Conservation (phyloP, 37 sponge, comb jelly and placozoan species). For the Sycon ciliatum region DNA sequence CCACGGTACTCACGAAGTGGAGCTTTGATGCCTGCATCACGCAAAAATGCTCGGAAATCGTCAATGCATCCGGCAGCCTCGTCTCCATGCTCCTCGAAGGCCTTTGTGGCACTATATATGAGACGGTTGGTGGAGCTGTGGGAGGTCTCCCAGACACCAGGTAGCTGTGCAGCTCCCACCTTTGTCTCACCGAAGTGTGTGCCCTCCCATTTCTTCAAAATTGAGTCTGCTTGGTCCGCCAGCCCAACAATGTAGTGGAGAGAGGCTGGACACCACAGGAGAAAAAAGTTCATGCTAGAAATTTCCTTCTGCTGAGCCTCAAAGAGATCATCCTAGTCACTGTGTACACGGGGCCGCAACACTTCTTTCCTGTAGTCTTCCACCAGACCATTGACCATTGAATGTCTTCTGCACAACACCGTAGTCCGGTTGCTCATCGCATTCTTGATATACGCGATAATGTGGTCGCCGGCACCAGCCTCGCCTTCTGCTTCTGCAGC, state of each 20-base stretch:
- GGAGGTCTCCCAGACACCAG: too few relatives aligned
- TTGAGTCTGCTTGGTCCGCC: slow-evolving; percentile 18
- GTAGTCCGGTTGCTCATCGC: slow-evolving; percentile 48
- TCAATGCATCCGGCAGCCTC: too few relatives aligned
- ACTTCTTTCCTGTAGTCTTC: slow-evolving; percentile 29
- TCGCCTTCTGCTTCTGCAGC: neutral
- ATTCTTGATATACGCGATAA: slow-evolving; percentile 29
- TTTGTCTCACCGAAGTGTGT: neutral
- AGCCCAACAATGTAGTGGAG: slow-evolving; percentile 43
- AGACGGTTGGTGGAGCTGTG: too few relatives aligned
- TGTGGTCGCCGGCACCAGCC: neutral
- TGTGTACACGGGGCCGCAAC: slow-evolving; percentile 20
- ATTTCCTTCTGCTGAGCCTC: slow-evolving; percentile 16
- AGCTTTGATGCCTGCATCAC: too few relatives aligned
- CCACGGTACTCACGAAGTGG: slow-evolving; percentile 9
- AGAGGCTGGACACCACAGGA: too few relatives aligned
- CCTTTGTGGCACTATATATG: too few relatives aligned
- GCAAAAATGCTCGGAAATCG: too few relatives aligned
- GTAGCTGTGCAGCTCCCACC: too few relatives aligned
- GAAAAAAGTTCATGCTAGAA: slow-evolving; percentile 34
- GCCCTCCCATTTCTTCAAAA: slow-evolving; percentile 35
- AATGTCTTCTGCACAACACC: slow-evolving; percentile 34
- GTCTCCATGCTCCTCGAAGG: too few relatives aligned
- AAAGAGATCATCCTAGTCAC: slow-evolving; percentile 15
- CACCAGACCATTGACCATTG: slow-evolving; percentile 27